Evolutionary conservation across 2,797 vertebrate species (phyloP), one percentile per base, ranked within the genome.

Genomic region (Oryzias sinensis): DNA sequence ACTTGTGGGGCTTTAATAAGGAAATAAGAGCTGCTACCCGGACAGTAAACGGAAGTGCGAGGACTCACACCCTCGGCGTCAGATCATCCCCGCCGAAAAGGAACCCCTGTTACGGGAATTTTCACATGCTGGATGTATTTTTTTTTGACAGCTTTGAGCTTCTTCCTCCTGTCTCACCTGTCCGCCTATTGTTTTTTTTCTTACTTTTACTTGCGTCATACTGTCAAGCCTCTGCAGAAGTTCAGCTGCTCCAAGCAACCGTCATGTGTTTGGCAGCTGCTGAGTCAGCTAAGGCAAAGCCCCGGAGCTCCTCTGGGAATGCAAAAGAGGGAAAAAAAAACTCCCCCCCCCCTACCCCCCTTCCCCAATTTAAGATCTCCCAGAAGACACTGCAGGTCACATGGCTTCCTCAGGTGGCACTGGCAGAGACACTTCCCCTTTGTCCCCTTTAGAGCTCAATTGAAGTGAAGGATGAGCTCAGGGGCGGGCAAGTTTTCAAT

Each of bases 21-120:
- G 88, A 94, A 93, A 93, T 95, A 92, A 93, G 89, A 89, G 83
- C 68, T 88, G 82, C 89, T 89, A 92, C 89, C 86, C 87, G 82
- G 70, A 84, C 87, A 88, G 91, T 89, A 93, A 92, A 92, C 88
- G 70, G 53, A 57, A 66, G 86, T 72, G 89, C 47, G 58, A 88
- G 66, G 76, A 81, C 76, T 83, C 74, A 79, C 86, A 77, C 90
- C 74, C 54, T 53, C 18, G 62, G 79, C 27, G 76, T 83, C 66
- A 71, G 70, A 59, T 75, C 52, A 57, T 54, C 52, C 52, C 65
- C 25, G 61, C 45, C 40, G 59, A 58, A 62, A 49, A 56, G 52
- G 25, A 52, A 51, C 53, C 65, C 70, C 50, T 27, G 58, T 48
- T 50, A 70, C 53, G 77, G 84, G 86, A 88, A 88, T 74, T 82